phyloP scores from a whole-genome alignment of 2,113 vertebrate species.

The Polypterus bichir region DNA sequence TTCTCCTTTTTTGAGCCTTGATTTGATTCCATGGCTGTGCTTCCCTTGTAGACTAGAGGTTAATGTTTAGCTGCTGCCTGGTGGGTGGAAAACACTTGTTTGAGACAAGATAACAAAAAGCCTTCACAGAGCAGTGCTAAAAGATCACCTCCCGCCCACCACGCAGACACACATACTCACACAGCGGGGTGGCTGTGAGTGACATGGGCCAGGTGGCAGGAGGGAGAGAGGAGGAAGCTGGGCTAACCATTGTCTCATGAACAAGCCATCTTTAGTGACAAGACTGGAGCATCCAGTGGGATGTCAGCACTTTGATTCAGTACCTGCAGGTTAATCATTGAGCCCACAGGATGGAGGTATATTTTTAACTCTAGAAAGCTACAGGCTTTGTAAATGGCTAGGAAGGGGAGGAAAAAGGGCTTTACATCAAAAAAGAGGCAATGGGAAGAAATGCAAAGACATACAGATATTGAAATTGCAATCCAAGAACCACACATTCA shows the following conservation, averaged over 20 bases:
- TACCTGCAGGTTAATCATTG: slow-evolving; percentile 61
- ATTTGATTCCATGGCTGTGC: slow-evolving; percentile 33
- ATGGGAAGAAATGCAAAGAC: too few relatives aligned
- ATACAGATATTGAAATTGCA: too few relatives aligned
- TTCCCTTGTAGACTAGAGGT: slow-evolving; percentile 32
- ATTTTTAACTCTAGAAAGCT: slow-evolving; percentile 26
- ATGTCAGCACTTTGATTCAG: slow-evolving; percentile 55
- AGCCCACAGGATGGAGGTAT: slow-evolving; percentile 43
- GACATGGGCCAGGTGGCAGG: slow-evolving; percentile 32
- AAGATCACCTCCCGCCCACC: slow-evolving; percentile 8
- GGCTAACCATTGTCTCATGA: slow-evolving; percentile 31
- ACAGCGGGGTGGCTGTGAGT: slow-evolving; percentile 14
- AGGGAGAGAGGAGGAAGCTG: slow-evolving; percentile 19
- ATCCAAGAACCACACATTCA: too few relatives aligned
- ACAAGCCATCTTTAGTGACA: background rate
- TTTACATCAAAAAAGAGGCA: slow-evolving; percentile 25
- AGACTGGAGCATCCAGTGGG: slow-evolving; percentile 11
- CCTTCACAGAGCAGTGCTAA: slow-evolving; percentile 20
- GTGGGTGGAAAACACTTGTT: slow-evolving; percentile 43
- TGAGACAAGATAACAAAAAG: slow-evolving; percentile 41
- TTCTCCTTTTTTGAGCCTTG: slow-evolving; percentile 19
- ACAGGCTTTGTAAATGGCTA: slow-evolving; percentile 5
- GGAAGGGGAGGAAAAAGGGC: too few relatives aligned
- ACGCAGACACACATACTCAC: background rate
- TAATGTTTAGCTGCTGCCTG: slow-evolving; percentile 52